Percentiles rank a stretch among this genome's conserved stretches.
These are phyloP conservation scores for Solen grandis DNA, from an alignment of 1,140 invertebrate species.

Conservation along the genomic window DNA sequence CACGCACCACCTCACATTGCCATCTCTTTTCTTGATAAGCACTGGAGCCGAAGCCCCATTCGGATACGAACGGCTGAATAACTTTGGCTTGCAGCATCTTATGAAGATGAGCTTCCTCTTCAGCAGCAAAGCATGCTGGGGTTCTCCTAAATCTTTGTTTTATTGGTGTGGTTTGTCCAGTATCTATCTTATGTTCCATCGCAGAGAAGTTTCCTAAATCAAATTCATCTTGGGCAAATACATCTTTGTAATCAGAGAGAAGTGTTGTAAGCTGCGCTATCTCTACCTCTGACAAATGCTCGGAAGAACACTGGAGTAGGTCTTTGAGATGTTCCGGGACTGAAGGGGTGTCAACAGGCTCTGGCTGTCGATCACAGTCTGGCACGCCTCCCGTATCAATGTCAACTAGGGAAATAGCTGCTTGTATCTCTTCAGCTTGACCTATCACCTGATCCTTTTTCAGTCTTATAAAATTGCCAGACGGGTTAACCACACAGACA, in stretches of 20 bases:
- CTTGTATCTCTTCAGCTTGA: neutral
- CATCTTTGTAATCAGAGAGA: constrained; percentile 43
- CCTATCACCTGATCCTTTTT: neutral
- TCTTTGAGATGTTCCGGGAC: constrained; percentile 16
- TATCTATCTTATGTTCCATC: constrained; percentile 51
- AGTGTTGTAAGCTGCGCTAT: neutral
- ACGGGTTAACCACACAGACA: neutral
- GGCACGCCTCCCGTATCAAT: neutral
- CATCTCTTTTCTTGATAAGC: constrained; percentile 82
- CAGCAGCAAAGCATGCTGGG: constrained; percentile 25
- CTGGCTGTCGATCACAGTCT: neutral
- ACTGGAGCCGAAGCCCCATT: constrained; percentile 57
- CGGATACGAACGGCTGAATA: constrained; percentile 30
- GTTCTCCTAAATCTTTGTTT: constrained; percentile 29
- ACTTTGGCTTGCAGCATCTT: constrained; percentile 56
- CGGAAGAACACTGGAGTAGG: neutral
- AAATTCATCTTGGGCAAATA: constrained; percentile 56
- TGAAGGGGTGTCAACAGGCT: neutral
- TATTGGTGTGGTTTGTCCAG: constrained; percentile 35
- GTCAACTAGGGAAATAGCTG: neutral
- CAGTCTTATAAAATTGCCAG: neutral
- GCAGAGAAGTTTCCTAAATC: constrained; percentile 53
- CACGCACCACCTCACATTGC: constrained; percentile 78
- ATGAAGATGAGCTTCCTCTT: constrained; percentile 42
- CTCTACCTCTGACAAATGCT: neutral